A percentile compares a stretch with the other conserved stretches of the same genome.
Conservation (phyloP, 1,140 invertebrate species). For the Mamestra configurata region DNA sequence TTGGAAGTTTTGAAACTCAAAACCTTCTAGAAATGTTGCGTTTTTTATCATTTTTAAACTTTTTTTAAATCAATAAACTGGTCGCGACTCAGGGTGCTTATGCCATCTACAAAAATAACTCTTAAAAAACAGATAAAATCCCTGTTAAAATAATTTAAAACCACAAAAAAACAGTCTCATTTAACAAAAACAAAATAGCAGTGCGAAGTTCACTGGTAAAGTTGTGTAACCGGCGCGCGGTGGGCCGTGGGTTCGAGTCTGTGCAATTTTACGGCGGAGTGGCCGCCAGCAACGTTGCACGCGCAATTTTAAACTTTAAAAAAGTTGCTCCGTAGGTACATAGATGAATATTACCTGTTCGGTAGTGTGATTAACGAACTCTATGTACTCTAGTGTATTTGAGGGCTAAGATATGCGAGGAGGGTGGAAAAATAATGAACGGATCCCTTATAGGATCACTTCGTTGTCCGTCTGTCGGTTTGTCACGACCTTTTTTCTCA, state of each 20-base stretch:
- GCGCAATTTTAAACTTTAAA: conserved; percentile 57
- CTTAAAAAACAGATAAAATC: background rate
- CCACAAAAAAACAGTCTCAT: conserved; percentile 17
- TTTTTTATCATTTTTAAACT: too few species aligned
- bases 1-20: too few species aligned
- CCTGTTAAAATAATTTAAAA: background rate
- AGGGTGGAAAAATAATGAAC: background rate
- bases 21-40: too few species aligned
- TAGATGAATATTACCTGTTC: conserved; percentile 55
- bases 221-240: conserved; percentile 49
- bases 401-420: background rate
- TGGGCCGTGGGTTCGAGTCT: conserved; percentile 51
- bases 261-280: conserved; percentile 53
- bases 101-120: background rate
- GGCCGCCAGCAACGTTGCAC: conserved; percentile 33
- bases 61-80: too few species aligned
- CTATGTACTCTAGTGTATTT: background rate
- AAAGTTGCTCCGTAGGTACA: conserved; percentile 43
- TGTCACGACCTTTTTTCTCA: too few species aligned
- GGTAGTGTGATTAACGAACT: conserved; percentile 26
- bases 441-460: too few species aligned
- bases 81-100: too few species aligned
- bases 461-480: too few species aligned
- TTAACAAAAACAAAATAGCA: conserved; percentile 50
- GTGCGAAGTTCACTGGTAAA: conserved; percentile 46